Base-by-base conservation (phyloP, 2,113 vertebrate species). In the Glaucomys volans region DNA sequence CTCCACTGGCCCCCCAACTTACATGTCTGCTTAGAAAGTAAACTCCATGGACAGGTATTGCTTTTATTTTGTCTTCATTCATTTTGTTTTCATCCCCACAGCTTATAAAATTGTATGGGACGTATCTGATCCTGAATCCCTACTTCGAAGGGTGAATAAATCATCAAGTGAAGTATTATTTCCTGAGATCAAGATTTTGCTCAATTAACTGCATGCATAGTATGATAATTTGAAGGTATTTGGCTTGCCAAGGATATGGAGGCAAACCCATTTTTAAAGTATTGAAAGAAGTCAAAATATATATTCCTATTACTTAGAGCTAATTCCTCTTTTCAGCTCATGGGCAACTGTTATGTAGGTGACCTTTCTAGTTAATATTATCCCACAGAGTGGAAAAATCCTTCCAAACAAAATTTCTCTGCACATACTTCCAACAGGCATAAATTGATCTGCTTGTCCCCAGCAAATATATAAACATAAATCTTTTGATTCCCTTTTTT, bases 351-450 rank as follows among this genome's bases (percentile, higher is more conserved):
- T 69, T 95, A 77, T 16, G 24, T n/a, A 52, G 57, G 13, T 32
- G 11, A 79, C 50, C 16, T 83, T 95, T 95, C 13, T 44, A 66
- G 16, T 54, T 90, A 81, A 79, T 69, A 47, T 95, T 71, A 81
- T 76, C 30, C 14, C 2, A 76, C 28, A 30, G 37, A 42, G 30
- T 87, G 83, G 37, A 93, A 92, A 44, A 76, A 76, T 62, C 69
- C n/a, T 28, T 88, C 77, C 64, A 87, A 85, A 44, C 57, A 67
- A 28, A 30, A 89, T 84, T 91, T 88, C 18, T 91, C 11, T 72
- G 4, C 20, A 57, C 3, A 57, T 81, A 59, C 81, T 94, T 44
- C 30, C 17, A 26, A 37, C 54, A 1, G n/a, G 1, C 44, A n/a
- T 17, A 91, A 22, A n/a, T 52, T 80, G 17, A 91, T 67, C 57